Base-by-base conservation (phyloP, 2,888 invertebrate species). In the Ceraclea dissimilis region DNA sequence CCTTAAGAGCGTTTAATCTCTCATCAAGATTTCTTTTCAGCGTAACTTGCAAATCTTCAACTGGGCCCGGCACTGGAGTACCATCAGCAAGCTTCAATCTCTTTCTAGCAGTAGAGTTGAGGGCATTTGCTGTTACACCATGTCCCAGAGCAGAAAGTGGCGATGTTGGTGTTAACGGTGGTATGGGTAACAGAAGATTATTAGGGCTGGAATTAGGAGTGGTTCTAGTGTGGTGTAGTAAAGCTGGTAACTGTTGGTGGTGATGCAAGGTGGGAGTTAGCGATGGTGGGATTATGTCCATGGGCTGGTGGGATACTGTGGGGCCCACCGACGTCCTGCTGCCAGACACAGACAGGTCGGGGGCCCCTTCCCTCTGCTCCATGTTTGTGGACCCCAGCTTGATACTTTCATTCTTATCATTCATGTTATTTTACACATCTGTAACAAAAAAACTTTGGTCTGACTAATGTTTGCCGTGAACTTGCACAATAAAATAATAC, bases 1-100 rank as follows among this genome's bases (percentile, higher is more conserved):
- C 77, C 67, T 83, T 83, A 72, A 88, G 80, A 31, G 83, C 79
- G 65, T 81, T 80, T 71, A 84, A 80, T 69, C 86, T 83, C 68
- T 85, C 80, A 68, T 89, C 88, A 68, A 86, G 80, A 60, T 87
- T 80, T 63, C 84, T 81, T 65, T 84, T 83, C 59, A 85, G 79
- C 66, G 84, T 77, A 59, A 79, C 70, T 56, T 75, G 72, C 59
- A 76, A 70, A 62, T 78, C 78, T 58, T 77, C 77, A n/a, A 66
- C 67, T 10, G 63, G 63, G 60, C 64, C 63, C 10, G 62, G 54
- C 59, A 73, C 76, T 26, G 76, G 75, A 1, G 69, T 65, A 1
- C 70, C 63, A 2, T 72, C 73, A 2, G 67, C 61, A 2, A 74
- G 61, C 54, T 76, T 72, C 10, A 76, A 64, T 43, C 76, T 72